Evolutionary conservation across 2,113 vertebrate species (phyloP), one percentile per base, ranked within the genome.

Genomic region (Eudyptes chrysolophus): DNA sequence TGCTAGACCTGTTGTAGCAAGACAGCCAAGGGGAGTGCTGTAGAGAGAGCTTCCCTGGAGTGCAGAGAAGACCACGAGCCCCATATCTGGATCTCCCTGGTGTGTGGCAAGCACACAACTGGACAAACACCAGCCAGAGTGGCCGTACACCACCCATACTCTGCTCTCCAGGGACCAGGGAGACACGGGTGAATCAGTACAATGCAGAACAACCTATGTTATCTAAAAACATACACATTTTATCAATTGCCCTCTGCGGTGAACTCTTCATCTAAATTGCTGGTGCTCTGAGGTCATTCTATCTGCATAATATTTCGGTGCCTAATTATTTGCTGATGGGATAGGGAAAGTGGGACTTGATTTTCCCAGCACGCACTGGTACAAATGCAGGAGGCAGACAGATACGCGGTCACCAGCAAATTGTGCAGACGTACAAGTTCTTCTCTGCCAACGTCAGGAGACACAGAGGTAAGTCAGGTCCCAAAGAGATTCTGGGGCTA

Each of bases 11-110:
- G 2, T 7, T 46, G 32, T 27, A 83, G 65, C 46, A 68, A 57
- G 51, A 18, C 7, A 66, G 38, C 26, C n/a, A 20, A 36, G 44
- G 20, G 34, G 42, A 58, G 15, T 11, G 36, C 36, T 58, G 22
- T 18, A 58, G 19, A 52, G 36, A 36, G 17, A 54, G 24, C 44
- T 60, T 42, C 61, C 13, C 49, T 77, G 21, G 15, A 36, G 40
- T 0, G 15, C 70, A 61, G 51, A 48, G 32, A 61, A 19, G 16
- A 58, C 40, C 13, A 13, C 0, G 0, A 60, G 44, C 44, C 38
- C 20, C 27, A 2, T 0, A 16, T 18, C 38, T 66, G 40, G 21
- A 61, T 46, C 8, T 61, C 9, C 17, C 7, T 0, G 6, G 15
- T 3, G n/a, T 3, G 46, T 57, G 36, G 48, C 0, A 29, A 48